phyloP scores from a whole-genome alignment of 2,888 invertebrate genomes.

The Oligia latruncula region DNA sequence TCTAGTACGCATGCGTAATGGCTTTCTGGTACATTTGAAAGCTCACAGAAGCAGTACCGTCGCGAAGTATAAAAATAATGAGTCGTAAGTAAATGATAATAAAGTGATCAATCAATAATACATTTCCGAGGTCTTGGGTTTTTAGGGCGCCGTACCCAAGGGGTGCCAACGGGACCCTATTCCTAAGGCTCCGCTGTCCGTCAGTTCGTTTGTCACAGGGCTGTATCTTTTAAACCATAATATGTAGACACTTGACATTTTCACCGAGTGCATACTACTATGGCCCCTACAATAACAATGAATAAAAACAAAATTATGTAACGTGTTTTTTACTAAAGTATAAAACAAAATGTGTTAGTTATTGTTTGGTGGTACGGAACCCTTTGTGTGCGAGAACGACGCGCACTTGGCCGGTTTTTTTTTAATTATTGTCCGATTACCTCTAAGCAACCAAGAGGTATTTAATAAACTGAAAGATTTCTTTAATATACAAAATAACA shows the following conservation, averaged over 20 bases:
- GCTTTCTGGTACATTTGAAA: slow-evolving; percentile 77
- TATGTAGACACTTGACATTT: not conserved
- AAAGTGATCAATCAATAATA: not conserved
- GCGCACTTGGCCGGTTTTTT: not conserved
- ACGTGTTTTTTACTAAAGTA: not conserved
- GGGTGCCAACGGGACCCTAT: not conserved
- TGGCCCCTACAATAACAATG: not conserved
- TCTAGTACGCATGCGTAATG: slow-evolving; percentile 80
- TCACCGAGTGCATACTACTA: not conserved
- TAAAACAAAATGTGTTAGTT: not conserved
- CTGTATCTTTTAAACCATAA: not conserved
- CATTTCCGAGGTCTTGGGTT: not conserved
- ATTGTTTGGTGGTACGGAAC: not conserved
- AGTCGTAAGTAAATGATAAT: not conserved
- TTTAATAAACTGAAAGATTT: not conserved
- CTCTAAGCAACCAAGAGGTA: not conserved
- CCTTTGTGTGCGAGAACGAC: not conserved
- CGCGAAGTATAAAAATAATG: slow-evolving; percentile 59
- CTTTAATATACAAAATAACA: not conserved
- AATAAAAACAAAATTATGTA: not conserved
- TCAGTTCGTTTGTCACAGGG: no score
- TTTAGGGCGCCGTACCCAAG: not conserved
- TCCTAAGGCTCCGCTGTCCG: not conserved
- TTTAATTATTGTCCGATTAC: not conserved
- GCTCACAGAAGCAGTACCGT: slow-evolving; percentile 83